phyloP scores from a whole-genome alignment of 2,797 vertebrate species.

The Notamacropus eugenii region DNA sequence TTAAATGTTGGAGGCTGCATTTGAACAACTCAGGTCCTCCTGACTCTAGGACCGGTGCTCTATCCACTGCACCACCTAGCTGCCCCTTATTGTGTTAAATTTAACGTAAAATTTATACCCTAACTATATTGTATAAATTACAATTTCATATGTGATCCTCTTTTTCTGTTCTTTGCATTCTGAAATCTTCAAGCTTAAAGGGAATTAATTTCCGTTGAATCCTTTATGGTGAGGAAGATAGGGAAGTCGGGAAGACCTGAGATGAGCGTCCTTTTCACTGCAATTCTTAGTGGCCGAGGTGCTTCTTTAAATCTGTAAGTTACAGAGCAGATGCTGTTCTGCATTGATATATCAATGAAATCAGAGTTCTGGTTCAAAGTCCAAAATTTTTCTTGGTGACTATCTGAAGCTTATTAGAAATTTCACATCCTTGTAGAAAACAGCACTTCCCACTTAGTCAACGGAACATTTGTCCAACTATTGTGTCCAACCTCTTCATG shows the following conservation, averaged over 20 bases:
- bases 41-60: no score
- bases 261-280: neutral
- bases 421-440: conserved; percentile 51
- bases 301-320: no score
- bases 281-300: no score
- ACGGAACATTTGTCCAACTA: neutral
- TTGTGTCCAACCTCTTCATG: neutral
- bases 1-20: no score
- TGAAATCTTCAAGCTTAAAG: neutral
- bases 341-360: neutral
- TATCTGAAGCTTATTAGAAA: conserved; percentile 62
- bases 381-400: neutral
- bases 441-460: conserved; percentile 40
- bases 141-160: neutral
- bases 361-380: neutral
- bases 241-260: neutral
- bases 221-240: neutral
- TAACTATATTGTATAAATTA: neutral
- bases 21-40: no score
- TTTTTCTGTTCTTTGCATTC: neutral
- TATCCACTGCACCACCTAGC: no score
- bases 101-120: no score
- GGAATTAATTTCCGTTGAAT: neutral
- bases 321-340: neutral
- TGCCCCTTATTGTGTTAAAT: no score